Percentiles rank a stretch among this genome's conserved stretches.
phyloP scores from a whole-genome alignment of 2,888 invertebrate genomes.

The Iselma pallidipennis region DNA sequence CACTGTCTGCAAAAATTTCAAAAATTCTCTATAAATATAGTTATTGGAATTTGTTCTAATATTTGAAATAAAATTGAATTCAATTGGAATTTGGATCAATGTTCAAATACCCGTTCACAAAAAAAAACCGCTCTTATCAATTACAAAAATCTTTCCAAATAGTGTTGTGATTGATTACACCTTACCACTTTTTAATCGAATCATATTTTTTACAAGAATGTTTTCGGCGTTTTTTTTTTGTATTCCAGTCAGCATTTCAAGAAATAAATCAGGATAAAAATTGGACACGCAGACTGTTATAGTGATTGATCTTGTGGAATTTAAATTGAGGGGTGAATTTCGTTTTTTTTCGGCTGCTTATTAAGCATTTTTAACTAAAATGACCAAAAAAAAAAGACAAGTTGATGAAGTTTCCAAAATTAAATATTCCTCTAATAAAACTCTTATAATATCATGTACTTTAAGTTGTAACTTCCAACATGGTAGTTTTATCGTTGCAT shows the following conservation, averaged over 20 bases:
- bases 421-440: neutral
- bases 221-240: neutral
- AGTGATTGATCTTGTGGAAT: neutral
- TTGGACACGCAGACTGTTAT: neutral
- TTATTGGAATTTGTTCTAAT: neutral
- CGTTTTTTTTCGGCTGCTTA: neutral
- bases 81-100: neutral
- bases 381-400: too few relatives aligned
- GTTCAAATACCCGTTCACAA: neutral
- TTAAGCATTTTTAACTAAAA: neutral
- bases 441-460: neutral
- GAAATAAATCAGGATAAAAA: neutral
- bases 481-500: neutral
- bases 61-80: neutral
- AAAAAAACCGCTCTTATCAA: neutral
- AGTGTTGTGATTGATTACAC: neutral
- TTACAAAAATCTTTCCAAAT: too few relatives aligned
- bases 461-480: conserved; percentile 1
- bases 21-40: neutral
- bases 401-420: too few relatives aligned
- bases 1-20: neutral
- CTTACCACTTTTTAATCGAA: neutral
- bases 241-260: neutral
- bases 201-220: neutral
- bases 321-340: neutral